Evolutionary conservation across 2,888 invertebrate species (phyloP).

Genomic region (Drosophila subquinaria): DNA sequence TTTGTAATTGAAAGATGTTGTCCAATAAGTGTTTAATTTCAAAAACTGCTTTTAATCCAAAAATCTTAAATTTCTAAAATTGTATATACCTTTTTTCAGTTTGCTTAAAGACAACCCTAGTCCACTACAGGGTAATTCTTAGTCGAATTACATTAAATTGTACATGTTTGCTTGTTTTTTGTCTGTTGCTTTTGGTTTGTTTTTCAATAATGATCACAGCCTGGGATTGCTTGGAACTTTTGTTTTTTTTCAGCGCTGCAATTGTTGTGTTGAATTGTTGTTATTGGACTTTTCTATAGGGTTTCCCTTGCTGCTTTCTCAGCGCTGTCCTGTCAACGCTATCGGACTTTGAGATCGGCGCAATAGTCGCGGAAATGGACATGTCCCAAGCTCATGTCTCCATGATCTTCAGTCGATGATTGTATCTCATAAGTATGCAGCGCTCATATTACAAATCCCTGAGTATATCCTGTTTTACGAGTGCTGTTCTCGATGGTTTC

Average conservation of each 20-base stretch:
- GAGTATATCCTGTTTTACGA: constrained; percentile 60
- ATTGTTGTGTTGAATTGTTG: constrained; percentile 9
- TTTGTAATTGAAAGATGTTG: not conserved
- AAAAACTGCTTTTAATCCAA: not conserved
- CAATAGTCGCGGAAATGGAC: constrained; percentile 38
- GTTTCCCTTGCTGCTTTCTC: constrained; percentile 47
- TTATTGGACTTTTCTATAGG: constrained; percentile 29
- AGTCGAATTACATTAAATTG: not conserved
- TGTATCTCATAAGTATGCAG: constrained; percentile 74
- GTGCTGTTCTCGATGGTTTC: constrained; percentile 29
- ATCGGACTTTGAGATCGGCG: constrained; percentile 41
- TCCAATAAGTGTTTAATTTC: not conserved
- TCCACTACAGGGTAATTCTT: constrained; percentile 3
- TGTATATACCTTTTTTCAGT: not conserved
- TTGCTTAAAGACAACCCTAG: not conserved
- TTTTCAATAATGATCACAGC: constrained; percentile 11
- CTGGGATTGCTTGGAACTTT: not conserved
- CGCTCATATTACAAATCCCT: constrained; percentile 74
- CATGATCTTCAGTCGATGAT: constrained; percentile 45
- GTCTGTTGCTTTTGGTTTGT: constrained; percentile 6
- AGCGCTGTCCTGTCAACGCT: constrained; percentile 27
- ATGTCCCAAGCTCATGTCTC: constrained; percentile 19
- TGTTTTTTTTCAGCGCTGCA: not conserved
- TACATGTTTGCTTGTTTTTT: not conserved
- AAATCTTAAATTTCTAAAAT: not conserved